Evolutionary conservation across 2,113 vertebrate genomes (phyloP).

Genomic region (Potamarius usumacintae): DNA sequence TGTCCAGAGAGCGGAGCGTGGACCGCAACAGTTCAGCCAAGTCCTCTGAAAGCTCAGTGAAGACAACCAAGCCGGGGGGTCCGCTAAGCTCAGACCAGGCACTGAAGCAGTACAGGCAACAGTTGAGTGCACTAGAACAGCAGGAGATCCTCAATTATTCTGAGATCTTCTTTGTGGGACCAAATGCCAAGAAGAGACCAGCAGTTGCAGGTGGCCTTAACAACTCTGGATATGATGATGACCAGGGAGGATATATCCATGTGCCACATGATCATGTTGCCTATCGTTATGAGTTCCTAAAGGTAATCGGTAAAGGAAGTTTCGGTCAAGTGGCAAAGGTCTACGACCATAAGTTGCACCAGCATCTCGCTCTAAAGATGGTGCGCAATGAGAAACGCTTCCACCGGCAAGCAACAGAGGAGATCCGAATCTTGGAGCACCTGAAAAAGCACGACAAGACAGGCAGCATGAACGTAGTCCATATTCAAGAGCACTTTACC

Average conservation of each 20-base stretch:
- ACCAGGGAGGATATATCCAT: slow-evolving; percentile 91
- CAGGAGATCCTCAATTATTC: slow-evolving; percentile 86
- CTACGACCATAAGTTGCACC: slow-evolving; percentile 93
- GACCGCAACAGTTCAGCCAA: slow-evolving; percentile 80
- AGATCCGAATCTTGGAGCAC: slow-evolving; percentile 96
- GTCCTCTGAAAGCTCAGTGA: slow-evolving; percentile 66
- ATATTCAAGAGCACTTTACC: slow-evolving; percentile 98
- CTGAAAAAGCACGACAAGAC: slow-evolving; percentile 95
- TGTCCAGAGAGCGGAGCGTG: slow-evolving; percentile 79
- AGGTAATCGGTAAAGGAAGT: slow-evolving; percentile 97
- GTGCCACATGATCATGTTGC: slow-evolving; percentile 95
- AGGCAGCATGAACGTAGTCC: slow-evolving; percentile 92
- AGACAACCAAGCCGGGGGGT: slow-evolving; percentile 69
- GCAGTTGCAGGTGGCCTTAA: slow-evolving; percentile 87
- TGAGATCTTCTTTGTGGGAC: slow-evolving; percentile 93
- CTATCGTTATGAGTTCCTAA: slow-evolving; percentile 95
- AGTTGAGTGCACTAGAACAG: slow-evolving; percentile 86
- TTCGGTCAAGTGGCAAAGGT: slow-evolving; percentile 97
- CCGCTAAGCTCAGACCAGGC: slow-evolving; percentile 87
- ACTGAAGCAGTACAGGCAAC: slow-evolving; percentile 86
- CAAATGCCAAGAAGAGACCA: slow-evolving; percentile 90
- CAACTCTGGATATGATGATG: slow-evolving; percentile 92
- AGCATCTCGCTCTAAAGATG: slow-evolving; percentile 95
- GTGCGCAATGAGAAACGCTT: slow-evolving; percentile 97
- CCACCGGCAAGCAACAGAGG: slow-evolving; percentile 93